Evolutionary conservation across 2,113 vertebrate genomes (phyloP).

Genomic region (Osmerus mordax): DNA sequence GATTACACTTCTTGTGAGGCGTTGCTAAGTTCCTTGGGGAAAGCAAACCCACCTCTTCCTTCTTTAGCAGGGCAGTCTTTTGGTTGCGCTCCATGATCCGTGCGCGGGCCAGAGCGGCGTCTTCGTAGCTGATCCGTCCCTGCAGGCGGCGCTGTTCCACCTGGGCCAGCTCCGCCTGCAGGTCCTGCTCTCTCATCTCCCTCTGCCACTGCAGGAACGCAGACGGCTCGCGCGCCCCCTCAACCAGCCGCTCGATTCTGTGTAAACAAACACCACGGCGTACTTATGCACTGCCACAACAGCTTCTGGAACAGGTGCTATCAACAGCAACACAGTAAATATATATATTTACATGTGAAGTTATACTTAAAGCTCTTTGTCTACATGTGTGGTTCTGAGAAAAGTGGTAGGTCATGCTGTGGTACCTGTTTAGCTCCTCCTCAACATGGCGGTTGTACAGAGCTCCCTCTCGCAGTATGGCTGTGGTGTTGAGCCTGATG

Average conservation of each 20-base stretch:
- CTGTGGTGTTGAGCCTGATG: constrained; percentile 83
- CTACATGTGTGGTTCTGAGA: neutral
- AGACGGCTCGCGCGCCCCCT: constrained; percentile 75
- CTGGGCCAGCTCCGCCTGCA: constrained; percentile 71
- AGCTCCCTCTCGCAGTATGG: constrained; percentile 82
- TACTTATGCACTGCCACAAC: no score
- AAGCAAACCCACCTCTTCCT: constrained; percentile 77
- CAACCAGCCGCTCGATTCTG: constrained; percentile 65
- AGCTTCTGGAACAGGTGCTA: neutral
- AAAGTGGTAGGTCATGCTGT: neutral
- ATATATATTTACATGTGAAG: neutral
- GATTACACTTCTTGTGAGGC: no score
- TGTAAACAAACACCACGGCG: constrained; percentile 14
- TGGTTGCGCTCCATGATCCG: constrained; percentile 75
- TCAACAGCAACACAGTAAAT: neutral
- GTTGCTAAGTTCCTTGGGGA: neutral
- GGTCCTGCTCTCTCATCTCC: constrained; percentile 77
- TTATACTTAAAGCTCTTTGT: neutral
- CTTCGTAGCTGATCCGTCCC: constrained; percentile 78
- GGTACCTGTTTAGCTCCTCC: constrained; percentile 81
- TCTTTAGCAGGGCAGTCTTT: constrained; percentile 73
- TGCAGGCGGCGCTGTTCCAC: constrained; percentile 71
- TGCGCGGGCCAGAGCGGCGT: constrained; percentile 75
- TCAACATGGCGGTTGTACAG: constrained; percentile 78
- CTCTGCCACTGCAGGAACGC: constrained; percentile 84